phyloP scores from a whole-genome alignment of 2,888 invertebrate genomes.

The Polylopha cassiicola region DNA sequence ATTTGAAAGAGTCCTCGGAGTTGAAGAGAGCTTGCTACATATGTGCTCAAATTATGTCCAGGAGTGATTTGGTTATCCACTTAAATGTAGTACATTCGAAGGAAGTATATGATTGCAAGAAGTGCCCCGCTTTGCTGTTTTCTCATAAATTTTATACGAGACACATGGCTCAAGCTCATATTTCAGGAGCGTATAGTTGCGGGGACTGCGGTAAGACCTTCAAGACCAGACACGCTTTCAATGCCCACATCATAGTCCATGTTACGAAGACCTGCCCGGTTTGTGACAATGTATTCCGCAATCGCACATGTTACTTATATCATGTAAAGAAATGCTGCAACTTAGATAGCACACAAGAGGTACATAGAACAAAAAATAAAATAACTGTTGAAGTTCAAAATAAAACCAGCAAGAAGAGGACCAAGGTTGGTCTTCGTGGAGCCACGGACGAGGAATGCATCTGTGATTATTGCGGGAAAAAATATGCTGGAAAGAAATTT shows the following conservation, averaged over 20 bases:
- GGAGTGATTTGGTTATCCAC: conserved; percentile 48
- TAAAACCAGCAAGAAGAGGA: conserved; percentile 34
- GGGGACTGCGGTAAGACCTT: conserved; percentile 60
- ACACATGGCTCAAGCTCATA: conserved; percentile 45
- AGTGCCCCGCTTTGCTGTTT: conserved; percentile 49
- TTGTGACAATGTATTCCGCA: conserved; percentile 53
- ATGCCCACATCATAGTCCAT: conserved; percentile 53
- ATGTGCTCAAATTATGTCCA: conserved; percentile 51
- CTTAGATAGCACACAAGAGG: conserved; percentile 37
- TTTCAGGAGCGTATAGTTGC: conserved; percentile 44
- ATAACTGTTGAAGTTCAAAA: conserved; percentile 45
- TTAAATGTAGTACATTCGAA: conserved; percentile 37
- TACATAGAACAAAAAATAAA: conserved; percentile 36
- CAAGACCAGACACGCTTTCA: conserved; percentile 40
- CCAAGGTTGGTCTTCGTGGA: conserved; percentile 53
- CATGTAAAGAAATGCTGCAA: conserved; percentile 57
- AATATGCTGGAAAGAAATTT: conserved; percentile 55
- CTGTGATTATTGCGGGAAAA: conserved; percentile 63
- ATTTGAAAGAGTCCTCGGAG: conserved; percentile 55
- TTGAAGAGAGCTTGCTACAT: conserved; percentile 52
- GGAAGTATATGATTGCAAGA: conserved; percentile 46
- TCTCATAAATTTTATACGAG: conserved; percentile 32
- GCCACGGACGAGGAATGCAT: conserved; percentile 48
- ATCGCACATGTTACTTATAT: conserved; percentile 53
- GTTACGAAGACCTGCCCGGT: conserved; percentile 47